Conservation (phyloP, 1,140 invertebrate genomes). For the Carposina sasakii region DNA sequence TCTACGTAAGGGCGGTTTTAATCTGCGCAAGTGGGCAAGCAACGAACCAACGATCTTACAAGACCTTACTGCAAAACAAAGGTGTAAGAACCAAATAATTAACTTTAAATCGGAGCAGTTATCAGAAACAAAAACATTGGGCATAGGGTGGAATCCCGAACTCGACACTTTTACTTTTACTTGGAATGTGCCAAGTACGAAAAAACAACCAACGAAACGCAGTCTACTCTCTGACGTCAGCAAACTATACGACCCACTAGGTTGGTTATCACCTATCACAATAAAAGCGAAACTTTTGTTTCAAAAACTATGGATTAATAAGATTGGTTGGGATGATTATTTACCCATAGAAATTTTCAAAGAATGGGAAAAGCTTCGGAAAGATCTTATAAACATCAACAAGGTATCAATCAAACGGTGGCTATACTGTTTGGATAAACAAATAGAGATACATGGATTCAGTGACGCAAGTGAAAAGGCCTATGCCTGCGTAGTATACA, state of each 20-base stretch:
- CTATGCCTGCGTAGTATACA: too few relatives aligned
- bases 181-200: neutral
- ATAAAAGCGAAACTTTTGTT: conserved; percentile 56
- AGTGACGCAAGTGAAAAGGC: too few relatives aligned
- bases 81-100: neutral
- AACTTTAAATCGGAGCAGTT: neutral
- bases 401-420: too few relatives aligned
- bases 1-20: conserved; percentile 1
- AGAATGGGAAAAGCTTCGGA: conserved; percentile 4
- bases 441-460: too few relatives aligned
- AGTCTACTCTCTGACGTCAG: conserved; percentile 20
- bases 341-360: conserved; percentile 13
- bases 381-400: neutral
- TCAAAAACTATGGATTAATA: conserved; percentile 49
- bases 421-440: too few relatives aligned
- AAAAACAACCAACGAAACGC: conserved; percentile 18
- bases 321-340: conserved; percentile 45
- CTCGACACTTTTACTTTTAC: neutral
- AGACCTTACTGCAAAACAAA: neutral
- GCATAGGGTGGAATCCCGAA: neutral
- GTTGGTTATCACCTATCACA: conserved; percentile 45
- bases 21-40: neutral
- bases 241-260: conserved; percentile 44
- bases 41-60: neutral
- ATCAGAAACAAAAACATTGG: conserved; percentile 8